phyloP scores from a whole-genome alignment of 2,888 invertebrate genomes.

The Galerucella calmariensis region DNA sequence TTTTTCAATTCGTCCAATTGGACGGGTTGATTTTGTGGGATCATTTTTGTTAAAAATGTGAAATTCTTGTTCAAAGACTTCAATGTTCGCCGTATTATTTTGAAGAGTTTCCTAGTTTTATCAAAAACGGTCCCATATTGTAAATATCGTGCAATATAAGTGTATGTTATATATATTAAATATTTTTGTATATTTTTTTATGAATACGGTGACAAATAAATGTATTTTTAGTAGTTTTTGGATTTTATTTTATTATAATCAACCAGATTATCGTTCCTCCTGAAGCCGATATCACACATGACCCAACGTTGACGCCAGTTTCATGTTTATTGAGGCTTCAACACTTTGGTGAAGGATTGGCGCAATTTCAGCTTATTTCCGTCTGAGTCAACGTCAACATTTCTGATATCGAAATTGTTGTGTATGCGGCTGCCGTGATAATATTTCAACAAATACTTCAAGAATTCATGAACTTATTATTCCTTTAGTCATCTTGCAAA shows the following conservation, averaged over 20 bases:
- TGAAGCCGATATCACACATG: too few relatives aligned
- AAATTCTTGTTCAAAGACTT: conserved; percentile 49
- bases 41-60: conserved; percentile 38
- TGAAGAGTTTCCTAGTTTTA: conserved; percentile 39
- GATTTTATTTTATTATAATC: conserved; percentile 5
- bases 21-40: conserved; percentile 30
- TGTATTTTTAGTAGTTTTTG: conserved; percentile 51
- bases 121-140: conserved; percentile 49
- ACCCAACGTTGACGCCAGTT: too few relatives aligned
- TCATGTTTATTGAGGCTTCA: too few relatives aligned
- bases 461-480: too few relatives aligned
- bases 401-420: too few relatives aligned
- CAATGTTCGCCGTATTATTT: conserved; percentile 48
- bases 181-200: conserved; percentile 55
- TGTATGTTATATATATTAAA: conserved; percentile 57
- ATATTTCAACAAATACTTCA: too few relatives aligned
- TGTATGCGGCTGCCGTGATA: too few relatives aligned
- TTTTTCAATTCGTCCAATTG: conserved; percentile 28
- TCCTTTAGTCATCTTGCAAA: too few relatives aligned
- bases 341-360: too few relatives aligned
- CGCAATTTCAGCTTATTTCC: too few relatives aligned
- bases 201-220: conserved; percentile 60
- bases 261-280: not conserved
- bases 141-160: conserved; percentile 61
- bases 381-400: too few relatives aligned